These are phyloP conservation scores for Cephus runcator DNA, from an alignment of 2,888 invertebrate species.

Conservation along the genomic window DNA sequence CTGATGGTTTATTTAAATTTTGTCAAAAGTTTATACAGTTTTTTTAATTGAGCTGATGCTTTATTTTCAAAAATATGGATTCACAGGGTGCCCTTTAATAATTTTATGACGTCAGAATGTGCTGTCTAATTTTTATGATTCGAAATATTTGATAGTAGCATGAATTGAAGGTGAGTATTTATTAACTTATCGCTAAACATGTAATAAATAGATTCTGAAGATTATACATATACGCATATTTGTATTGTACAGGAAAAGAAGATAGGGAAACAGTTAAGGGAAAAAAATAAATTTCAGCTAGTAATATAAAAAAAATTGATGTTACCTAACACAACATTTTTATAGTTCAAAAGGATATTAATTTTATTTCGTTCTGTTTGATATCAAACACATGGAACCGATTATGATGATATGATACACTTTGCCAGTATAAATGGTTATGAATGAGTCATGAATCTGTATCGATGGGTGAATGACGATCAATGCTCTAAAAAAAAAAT, in stretches of 20 bases:
- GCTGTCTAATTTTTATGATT: no score
- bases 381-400: background rate
- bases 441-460: background rate
- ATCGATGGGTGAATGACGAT: background rate
- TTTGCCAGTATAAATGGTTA: background rate
- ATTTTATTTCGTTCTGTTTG: background rate
- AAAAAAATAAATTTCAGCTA: background rate
- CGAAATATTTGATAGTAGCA: no score
- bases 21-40: background rate
- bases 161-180: no score
- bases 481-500: background rate
- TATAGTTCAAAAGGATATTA: background rate
- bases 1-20: background rate
- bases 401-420: background rate
- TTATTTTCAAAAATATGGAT: no score
- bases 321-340: background rate
- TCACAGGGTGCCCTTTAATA: no score
- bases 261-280: no score
- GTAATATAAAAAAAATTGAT: background rate
- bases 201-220: no score
- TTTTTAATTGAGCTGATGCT: no score
- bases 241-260: no score
- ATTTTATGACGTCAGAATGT: no score
- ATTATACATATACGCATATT: no score
- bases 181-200: no score